A percentile compares a stretch with the other conserved stretches of the same genome.
Evolutionary conservation across 1,140 invertebrate genomes (phyloP).

Genomic region (Drosophila jambulina): DNA sequence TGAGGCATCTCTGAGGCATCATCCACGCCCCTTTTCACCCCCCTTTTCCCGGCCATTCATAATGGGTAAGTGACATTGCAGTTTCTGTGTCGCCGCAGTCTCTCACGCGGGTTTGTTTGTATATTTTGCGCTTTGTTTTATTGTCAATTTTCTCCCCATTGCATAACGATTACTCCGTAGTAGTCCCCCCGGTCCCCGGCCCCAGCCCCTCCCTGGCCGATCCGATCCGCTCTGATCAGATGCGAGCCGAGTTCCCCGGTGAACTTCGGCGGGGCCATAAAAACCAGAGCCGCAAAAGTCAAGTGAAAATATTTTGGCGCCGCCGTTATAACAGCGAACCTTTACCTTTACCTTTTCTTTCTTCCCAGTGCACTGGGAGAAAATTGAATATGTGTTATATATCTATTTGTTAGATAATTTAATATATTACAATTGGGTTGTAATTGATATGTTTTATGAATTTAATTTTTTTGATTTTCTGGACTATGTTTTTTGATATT

Average conservation of each 20-base stretch:
- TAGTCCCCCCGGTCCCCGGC: not conserved
- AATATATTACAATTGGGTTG: not conserved
- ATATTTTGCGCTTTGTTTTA: constrained; percentile 66
- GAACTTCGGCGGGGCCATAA: constrained; percentile 64
- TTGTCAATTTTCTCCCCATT: constrained; percentile 75
- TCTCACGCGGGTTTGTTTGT: constrained; percentile 54
- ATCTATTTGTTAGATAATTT: not conserved
- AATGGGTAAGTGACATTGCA: constrained; percentile 73
- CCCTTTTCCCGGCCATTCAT: constrained; percentile 37
- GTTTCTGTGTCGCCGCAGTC: constrained; percentile 55
- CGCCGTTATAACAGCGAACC: constrained; percentile 50
- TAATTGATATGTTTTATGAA: not conserved
- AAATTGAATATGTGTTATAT: not conserved
- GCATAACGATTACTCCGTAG: constrained; percentile 53
- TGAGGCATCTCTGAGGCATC: constrained; percentile 20
- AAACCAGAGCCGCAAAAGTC: constrained; percentile 53
- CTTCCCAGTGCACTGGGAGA: constrained; percentile 8
- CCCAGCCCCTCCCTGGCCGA: not conserved
- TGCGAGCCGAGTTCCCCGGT: constrained; percentile 33
- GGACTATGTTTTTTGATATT: not conserved
- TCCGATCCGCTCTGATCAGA: constrained; percentile 14
- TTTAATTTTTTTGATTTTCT: not conserved
- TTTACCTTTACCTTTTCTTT: constrained; percentile 18
- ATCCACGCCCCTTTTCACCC: constrained; percentile 19
- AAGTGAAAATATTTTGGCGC: constrained; percentile 78